Evolutionary conservation across 2,888 invertebrate species (phyloP).

Genomic region (Oscheius sp.): DNA sequence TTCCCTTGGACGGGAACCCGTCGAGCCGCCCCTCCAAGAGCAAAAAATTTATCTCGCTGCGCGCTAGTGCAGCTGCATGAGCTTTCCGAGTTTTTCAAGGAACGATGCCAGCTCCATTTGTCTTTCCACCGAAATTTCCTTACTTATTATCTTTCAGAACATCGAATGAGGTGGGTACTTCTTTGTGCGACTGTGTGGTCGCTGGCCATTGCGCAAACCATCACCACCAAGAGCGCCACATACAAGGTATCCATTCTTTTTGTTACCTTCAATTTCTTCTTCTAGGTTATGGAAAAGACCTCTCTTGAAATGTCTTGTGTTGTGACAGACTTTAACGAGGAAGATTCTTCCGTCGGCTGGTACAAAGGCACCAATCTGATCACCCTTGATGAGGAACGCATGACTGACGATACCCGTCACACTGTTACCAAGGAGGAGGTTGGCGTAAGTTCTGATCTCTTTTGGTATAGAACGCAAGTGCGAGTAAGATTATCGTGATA

Average conservation of each 20-base stretch:
- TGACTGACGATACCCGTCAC: slow-evolving; percentile 38
- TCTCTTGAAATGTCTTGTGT: slow-evolving; percentile 27
- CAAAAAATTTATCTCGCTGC: not conserved
- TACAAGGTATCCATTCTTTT: not conserved
- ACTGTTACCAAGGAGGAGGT: slow-evolving; percentile 28
- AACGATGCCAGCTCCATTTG: not conserved
- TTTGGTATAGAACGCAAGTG: slow-evolving; percentile 3
- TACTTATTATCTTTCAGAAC: slow-evolving; percentile 11
- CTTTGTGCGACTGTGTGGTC: not conserved
- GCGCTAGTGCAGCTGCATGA: slow-evolving; percentile 5
- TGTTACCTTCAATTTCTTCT: not conserved
- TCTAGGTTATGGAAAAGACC: slow-evolving; percentile 35
- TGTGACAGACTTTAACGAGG: slow-evolving; percentile 26
- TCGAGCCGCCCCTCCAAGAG: too few species aligned
- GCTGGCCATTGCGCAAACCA: not conserved
- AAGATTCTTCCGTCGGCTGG: slow-evolving; percentile 39
- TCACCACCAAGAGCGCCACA: slow-evolving; percentile 20
- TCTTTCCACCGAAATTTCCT: not conserved
- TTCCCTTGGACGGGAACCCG: not conserved
- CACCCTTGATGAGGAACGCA: slow-evolving; percentile 36
- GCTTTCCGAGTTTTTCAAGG: not conserved
- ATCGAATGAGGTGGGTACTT: slow-evolving; percentile 27
- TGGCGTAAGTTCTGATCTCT: slow-evolving; percentile 10
- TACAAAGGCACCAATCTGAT: slow-evolving; percentile 39
- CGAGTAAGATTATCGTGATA: slow-evolving; percentile 33